Evolutionary conservation across 2,113 vertebrate species (phyloP), one percentile per base, ranked within the genome.

Genomic region (Lates calcarifer): DNA sequence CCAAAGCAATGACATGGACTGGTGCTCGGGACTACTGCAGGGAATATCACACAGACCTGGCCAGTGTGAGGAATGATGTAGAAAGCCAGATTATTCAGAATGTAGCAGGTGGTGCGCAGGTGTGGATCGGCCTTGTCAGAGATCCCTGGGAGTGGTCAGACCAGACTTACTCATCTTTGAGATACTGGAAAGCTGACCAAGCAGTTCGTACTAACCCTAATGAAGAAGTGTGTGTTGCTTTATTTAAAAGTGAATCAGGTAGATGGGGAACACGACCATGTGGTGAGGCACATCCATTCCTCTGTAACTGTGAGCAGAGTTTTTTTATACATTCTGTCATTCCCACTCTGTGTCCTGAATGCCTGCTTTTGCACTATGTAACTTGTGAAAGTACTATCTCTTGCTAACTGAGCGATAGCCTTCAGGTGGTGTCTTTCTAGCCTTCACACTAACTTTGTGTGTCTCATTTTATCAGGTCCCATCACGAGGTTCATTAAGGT

Each of bases 101-200:
- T 15, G 28, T 76, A 13, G 14, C 62, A 5, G 12, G 5, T 6
- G 39, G 0, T 5, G 2, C 0, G 2, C 0, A 0, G 0, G 77
- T 65, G 22, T 86, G 41, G 62, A 6, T 74, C 3, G 83, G 87
- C 24, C 62, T 80, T 20, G 80, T 56, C 83, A 77, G 11, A 63
- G 86, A 88, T 22, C 1, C 20, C 1, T 82, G 58, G 64, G 5
- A 9, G 4, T 82, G 86, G 86, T 84, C 79, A 8, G 65, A 82
- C 31, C 17, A 35, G 8, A 47, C 11, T 0, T 11, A 75, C 60
- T 76, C 85, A 0, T 75, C 60, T 0, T 20, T 87, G 0, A 76
- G 80, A 71, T 72, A 83, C 31, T 83, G 71, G 74, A 20, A 2
- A 18, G 4, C 3, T 15, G 3, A 0, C 6, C 18, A 66, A 28